Conservation (phyloP, 2,113 vertebrate species). For the Clinocottus analis region DNA sequence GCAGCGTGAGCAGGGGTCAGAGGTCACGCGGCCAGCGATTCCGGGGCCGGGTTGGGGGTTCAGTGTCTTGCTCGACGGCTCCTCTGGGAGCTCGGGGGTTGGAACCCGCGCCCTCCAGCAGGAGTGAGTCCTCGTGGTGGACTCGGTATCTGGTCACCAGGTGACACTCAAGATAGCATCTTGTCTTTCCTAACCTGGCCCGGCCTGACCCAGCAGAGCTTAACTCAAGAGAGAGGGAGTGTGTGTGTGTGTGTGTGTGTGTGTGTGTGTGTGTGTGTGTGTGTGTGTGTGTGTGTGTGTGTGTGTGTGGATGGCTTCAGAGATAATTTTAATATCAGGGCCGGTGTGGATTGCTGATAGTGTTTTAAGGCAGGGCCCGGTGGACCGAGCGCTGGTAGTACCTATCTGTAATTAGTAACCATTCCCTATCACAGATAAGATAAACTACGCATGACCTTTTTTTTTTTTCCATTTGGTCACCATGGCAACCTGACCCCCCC, state of each 20-base stretch:
- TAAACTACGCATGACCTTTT: constrained; percentile 87
- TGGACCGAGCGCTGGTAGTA: constrained; percentile 79
- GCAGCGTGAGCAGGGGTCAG: not conserved
- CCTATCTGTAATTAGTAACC: constrained; percentile 91
- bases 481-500: constrained; percentile 82
- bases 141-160: constrained; percentile 25
- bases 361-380: constrained; percentile 81
- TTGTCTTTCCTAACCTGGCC: constrained; percentile 36
- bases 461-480: constrained; percentile 82
- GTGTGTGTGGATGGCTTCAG: constrained; percentile 65
- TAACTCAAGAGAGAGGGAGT: constrained; percentile 6
- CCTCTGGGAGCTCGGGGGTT: not conserved
- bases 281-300: constrained; percentile 11
- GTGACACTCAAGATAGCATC: constrained; percentile 42
- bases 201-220: constrained; percentile 19
- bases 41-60: too few relatives aligned
- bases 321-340: constrained; percentile 86
- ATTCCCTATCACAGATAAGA: constrained; percentile 88
- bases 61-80: constrained; percentile 3
- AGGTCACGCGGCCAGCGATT: not conserved
- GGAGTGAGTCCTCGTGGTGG: not conserved
- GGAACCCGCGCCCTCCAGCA: not conserved
- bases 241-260: constrained; percentile 43
- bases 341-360: constrained; percentile 86
- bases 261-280: constrained; percentile 27